Conservation (phyloP, 1,140 invertebrate species). For the Meloidogyne floridensis region DNA sequence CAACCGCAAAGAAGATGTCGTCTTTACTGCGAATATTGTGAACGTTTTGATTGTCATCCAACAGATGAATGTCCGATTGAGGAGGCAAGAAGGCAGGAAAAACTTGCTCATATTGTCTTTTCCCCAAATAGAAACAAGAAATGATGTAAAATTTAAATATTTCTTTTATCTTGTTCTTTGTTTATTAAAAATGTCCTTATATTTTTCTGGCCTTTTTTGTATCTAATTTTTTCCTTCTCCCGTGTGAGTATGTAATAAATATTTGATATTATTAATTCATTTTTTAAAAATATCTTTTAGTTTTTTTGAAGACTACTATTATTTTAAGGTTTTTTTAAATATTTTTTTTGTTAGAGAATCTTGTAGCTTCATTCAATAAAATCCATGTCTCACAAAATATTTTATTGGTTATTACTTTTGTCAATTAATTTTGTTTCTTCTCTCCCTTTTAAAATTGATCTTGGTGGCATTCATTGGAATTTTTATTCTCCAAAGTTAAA, state of each 20-base stretch:
- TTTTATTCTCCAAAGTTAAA: constrained; percentile 6
- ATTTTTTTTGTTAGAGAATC: too few species aligned
- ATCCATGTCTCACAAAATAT: neutral
- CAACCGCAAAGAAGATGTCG: constrained; percentile 68
- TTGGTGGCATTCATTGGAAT: constrained; percentile 8
- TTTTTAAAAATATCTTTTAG: too few species aligned
- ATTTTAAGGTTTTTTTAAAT: too few species aligned
- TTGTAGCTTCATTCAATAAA: too few species aligned
- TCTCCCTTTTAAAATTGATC: constrained; percentile 7
- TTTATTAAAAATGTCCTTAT: too few species aligned
- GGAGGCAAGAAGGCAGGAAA: constrained; percentile 25
- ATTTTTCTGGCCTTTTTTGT: too few species aligned
- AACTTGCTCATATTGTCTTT: constrained; percentile 11
- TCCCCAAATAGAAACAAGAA: constrained; percentile 18
- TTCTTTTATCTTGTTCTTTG: too few species aligned
- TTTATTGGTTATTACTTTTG: neutral
- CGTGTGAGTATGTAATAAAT: too few species aligned
- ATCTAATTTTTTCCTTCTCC: too few species aligned
- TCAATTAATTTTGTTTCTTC: neutral
- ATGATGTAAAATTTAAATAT: too few species aligned
- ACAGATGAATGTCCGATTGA: constrained; percentile 90
- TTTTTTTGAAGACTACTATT: too few species aligned
- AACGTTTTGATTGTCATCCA: constrained; percentile 91
- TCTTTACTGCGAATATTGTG: constrained; percentile 94
- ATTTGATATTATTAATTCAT: too few species aligned